Evolutionary conservation across 2,888 invertebrate species (phyloP).

Genomic region (Drosophila niveifrons): DNA sequence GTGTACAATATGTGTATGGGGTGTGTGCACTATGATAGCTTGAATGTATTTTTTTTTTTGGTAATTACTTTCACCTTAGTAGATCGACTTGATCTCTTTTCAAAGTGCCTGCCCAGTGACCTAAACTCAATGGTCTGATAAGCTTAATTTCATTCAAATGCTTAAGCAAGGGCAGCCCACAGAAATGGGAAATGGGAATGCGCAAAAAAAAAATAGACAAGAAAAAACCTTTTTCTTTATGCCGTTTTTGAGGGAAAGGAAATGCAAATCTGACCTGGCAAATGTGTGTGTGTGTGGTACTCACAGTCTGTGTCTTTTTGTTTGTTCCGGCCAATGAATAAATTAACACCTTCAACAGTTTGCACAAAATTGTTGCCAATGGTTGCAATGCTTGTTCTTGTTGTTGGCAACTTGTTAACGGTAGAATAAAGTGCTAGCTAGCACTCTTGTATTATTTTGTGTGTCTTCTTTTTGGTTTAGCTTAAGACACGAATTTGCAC

Average conservation of each 20-base stretch:
- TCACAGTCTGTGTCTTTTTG: slow-evolving; percentile 51
- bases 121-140: slow-evolving; percentile 81
- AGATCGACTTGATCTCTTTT: slow-evolving; percentile 36
- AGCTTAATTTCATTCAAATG: slow-evolving; percentile 61
- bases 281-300: slow-evolving; percentile 36
- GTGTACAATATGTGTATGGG: background rate
- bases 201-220: slow-evolving; percentile 12
- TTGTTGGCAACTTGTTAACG: slow-evolving; percentile 38
- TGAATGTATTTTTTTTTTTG: slow-evolving; percentile 29
- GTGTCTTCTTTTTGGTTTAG: slow-evolving; percentile 7
- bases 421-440: slow-evolving; percentile 29
- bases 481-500: slow-evolving; percentile 2
- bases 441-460: slow-evolving; percentile 28
- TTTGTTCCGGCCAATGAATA: slow-evolving; percentile 64
- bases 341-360: slow-evolving; percentile 62
- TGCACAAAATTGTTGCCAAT: slow-evolving; percentile 28
- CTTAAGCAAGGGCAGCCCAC: slow-evolving; percentile 51
- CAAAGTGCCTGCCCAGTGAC: slow-evolving; percentile 72
- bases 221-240: slow-evolving; percentile 33
- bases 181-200: slow-evolving; percentile 16
- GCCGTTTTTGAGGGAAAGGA: slow-evolving; percentile 22
- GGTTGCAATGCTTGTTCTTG: background rate
- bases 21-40: slow-evolving; percentile 1
- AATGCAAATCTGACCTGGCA: slow-evolving; percentile 38
- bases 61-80: slow-evolving; percentile 73